phyloP scores from a whole-genome alignment of 2,113 vertebrate genomes.

The Eidolon helvum region DNA sequence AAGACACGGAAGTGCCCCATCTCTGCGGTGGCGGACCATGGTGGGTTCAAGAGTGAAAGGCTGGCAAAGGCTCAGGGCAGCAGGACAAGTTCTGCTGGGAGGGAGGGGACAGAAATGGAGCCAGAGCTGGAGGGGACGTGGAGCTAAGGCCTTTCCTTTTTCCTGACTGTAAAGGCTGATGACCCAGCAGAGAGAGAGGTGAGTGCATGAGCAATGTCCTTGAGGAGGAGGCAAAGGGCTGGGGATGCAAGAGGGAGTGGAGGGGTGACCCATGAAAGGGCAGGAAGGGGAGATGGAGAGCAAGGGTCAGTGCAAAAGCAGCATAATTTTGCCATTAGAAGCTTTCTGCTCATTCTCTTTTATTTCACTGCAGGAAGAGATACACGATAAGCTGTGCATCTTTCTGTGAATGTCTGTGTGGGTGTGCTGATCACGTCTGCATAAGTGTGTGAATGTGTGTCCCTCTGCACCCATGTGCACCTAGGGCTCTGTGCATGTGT shows the following conservation, averaged over 20 bases:
- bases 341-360: not conserved
- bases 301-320: too few species aligned
- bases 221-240: not conserved
- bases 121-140: not conserved
- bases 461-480: too few species aligned
- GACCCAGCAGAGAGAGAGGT: not conserved
- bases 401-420: not conserved
- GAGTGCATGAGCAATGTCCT: rapidly evolving
- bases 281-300: not conserved
- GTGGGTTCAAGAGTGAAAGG: not conserved
- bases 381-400: not conserved
- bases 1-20: rapidly evolving
- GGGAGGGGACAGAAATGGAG: not conserved
- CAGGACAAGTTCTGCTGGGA: not conserved
- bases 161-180: not conserved
- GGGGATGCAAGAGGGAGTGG: too few species aligned
- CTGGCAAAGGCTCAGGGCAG: too few species aligned
- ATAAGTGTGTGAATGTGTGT: too few species aligned
- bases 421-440: rapidly evolving
- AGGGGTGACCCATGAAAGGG: not conserved
- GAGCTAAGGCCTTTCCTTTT: not conserved
- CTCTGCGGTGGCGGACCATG: not conserved
- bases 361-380: not conserved
- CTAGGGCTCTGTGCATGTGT: not conserved
- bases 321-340: rapidly evolving